phyloP scores from a whole-genome alignment of 2,797 vertebrate genomes.

The Gambusia yucatana region DNA sequence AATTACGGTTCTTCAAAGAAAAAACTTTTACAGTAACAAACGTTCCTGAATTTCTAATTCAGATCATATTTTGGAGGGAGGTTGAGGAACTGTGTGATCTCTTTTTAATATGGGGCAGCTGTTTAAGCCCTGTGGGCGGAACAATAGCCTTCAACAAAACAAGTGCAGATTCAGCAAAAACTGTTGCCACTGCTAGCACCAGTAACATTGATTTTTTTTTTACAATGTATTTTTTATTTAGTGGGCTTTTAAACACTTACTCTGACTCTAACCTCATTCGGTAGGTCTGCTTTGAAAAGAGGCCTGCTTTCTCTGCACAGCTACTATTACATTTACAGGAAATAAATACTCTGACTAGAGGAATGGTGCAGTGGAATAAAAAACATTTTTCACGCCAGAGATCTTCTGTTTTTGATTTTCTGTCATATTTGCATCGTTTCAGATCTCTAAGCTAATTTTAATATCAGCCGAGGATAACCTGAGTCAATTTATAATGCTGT shows the following conservation, averaged over 20 bases:
- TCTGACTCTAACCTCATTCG: neutral
- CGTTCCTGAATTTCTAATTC: neutral
- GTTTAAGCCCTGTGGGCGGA: neutral
- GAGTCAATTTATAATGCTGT: neutral
- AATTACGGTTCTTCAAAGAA: neutral
- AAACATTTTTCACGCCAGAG: neutral
- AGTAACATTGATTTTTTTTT: conserved; percentile 3
- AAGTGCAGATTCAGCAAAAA: conserved; percentile 4
- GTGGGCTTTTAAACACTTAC: conserved; percentile 3
- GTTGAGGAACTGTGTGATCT: neutral
- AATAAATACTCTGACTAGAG: neutral
- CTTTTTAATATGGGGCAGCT: neutral
- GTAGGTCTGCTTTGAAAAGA: neutral
- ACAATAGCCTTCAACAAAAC: neutral
- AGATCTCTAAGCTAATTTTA: neutral
- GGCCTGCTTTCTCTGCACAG: neutral
- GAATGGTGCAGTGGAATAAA: neutral
- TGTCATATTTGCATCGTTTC: neutral
- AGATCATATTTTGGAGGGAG: neutral
- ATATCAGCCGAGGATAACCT: neutral
- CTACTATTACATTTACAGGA: neutral
- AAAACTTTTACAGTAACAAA: neutral
- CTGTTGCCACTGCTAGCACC: neutral
- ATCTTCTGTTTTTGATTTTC: neutral
- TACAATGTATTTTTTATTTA: neutral